Conservation (phyloP, 2,888 invertebrate species). For the Sympetrum striolatum region DNA sequence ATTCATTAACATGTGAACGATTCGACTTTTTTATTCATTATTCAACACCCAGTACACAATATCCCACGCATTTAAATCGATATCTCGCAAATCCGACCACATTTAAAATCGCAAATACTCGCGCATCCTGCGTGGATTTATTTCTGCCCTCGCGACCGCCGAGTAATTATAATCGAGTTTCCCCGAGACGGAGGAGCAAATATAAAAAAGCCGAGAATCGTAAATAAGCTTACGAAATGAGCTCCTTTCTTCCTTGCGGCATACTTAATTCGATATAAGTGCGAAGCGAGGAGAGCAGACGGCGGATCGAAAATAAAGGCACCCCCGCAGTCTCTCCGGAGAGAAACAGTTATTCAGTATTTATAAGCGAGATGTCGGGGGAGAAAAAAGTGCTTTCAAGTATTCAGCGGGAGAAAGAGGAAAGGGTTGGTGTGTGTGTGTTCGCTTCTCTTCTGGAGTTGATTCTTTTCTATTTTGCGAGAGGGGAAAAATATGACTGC, state of each 20-base stretch:
- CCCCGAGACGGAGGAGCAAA: not conserved
- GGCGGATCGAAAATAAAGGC: not conserved
- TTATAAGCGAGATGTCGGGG: constrained; percentile 10
- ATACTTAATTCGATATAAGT: constrained; percentile 16
- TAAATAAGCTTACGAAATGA: constrained; percentile 19
- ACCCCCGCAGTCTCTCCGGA: not conserved
- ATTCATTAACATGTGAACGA: no score
- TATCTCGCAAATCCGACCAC: no score
- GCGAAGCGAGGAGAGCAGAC: not conserved
- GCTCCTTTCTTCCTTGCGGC: not conserved
- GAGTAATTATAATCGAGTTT: no score
- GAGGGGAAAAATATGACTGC: not conserved
- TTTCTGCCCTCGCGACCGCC: no score
- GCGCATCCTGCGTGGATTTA: no score
- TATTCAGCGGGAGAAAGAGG: not conserved
- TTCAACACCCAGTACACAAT: no score
- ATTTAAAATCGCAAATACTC: no score
- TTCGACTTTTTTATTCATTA: no score
- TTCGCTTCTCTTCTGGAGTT: not conserved
- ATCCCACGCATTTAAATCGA: no score
- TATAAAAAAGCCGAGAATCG: not conserved
- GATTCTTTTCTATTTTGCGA: not conserved
- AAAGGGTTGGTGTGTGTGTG: not conserved
- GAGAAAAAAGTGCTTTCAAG: constrained; percentile 2
- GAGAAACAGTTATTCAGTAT: constrained; percentile 38